Conservation (phyloP, 2,888 invertebrate species). For the Chelonus formosanus region DNA sequence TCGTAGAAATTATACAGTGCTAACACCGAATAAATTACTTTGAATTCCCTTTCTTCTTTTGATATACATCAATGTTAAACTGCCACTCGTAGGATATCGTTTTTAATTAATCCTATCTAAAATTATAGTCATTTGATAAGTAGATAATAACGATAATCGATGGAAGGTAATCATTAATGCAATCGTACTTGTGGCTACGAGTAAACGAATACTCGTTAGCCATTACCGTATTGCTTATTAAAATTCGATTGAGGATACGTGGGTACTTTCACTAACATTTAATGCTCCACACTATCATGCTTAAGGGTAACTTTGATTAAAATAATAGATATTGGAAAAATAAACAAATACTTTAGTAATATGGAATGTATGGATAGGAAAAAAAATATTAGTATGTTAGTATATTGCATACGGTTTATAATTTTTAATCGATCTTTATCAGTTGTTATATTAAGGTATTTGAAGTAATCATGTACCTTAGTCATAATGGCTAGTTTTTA, state of each 20-base stretch:
- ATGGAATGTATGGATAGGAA: too few relatives aligned
- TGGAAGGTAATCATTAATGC: conserved; percentile 11
- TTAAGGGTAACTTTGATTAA: too few relatives aligned
- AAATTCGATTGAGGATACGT: conserved; percentile 36
- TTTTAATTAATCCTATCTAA: conserved; percentile 9
- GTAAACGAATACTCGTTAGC: conserved; percentile 6
- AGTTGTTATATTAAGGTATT: too few relatives aligned
- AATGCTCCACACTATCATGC: too few relatives aligned
- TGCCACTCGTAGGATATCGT: conserved; percentile 17
- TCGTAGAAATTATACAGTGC: conserved; percentile 16
- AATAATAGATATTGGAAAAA: too few relatives aligned
- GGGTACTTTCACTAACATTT: conserved; percentile 22
- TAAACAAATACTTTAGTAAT: too few relatives aligned
- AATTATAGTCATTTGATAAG: conserved; percentile 1
- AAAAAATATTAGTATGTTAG: too few relatives aligned
- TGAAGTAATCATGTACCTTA: too few relatives aligned
- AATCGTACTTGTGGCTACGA: conserved; percentile 9
- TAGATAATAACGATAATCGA: background rate
- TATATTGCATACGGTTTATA: too few relatives aligned
- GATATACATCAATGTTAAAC: background rate
- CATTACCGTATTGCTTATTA: conserved; percentile 33
- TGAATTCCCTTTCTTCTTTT: conserved; percentile 12
- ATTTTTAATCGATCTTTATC: too few relatives aligned
- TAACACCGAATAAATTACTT: conserved; percentile 15
- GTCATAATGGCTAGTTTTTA: too few relatives aligned